Conservation (phyloP, 2,888 invertebrate species). For the Cryptophagus acutangulus region DNA sequence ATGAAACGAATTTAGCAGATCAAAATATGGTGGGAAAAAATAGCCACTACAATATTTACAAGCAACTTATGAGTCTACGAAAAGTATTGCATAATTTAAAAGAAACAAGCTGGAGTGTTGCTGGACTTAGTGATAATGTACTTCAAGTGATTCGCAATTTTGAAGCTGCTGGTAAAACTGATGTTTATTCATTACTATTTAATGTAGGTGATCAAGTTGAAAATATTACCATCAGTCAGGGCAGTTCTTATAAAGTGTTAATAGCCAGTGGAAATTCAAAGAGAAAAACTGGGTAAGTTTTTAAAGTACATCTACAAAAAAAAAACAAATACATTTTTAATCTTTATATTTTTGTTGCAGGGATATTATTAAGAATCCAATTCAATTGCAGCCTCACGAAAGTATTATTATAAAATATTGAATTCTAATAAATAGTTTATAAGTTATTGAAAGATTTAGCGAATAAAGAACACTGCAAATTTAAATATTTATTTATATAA, state of each 20-base stretch:
- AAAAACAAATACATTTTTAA: background rate
- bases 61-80: conserved; percentile 42
- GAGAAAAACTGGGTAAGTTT: background rate
- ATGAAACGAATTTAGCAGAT: conserved; percentile 54
- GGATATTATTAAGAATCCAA: background rate
- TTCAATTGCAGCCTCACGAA: background rate
- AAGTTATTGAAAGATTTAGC: no score
- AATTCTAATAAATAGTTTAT: no score
- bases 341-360: background rate
- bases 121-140: background rate
- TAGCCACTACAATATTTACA: conserved; percentile 63
- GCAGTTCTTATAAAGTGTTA: background rate
- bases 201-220: background rate
- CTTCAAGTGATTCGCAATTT: background rate
- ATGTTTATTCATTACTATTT: background rate
- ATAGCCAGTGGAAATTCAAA: background rate
- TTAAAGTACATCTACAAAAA: background rate
- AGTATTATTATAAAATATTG: no score
- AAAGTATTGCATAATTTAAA: background rate
- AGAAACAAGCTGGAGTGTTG: background rate
- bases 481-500: no score
- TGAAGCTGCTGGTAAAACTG: background rate
- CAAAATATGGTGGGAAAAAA: conserved; percentile 44
- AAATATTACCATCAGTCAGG: background rate
- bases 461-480: no score